Evolutionary conservation across 2,888 invertebrate genomes (phyloP), one percentile per base, ranked within the genome.

Genomic region (Harpalus rufipes): DNA sequence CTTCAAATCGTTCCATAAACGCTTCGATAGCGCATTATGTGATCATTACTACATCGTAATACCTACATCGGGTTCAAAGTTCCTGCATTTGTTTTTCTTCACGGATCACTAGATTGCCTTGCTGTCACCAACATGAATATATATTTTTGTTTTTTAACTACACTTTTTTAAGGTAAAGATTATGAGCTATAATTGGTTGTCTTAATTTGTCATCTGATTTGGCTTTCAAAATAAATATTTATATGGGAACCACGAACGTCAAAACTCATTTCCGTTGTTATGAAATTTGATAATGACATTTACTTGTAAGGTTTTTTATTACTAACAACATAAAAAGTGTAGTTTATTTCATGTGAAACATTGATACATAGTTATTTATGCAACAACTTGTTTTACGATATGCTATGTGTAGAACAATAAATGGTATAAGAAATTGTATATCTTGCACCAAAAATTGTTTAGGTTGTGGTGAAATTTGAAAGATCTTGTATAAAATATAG

Each of bases 1-100:
- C 58, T 78, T 78, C 58, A 78, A 78, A 78, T 58, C 78, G 78
- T 56, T 78, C 78, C 78, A 58, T 78, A 78, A 78, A 58, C 78
- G 78, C 21, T 78, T 6, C 32, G 78, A 78, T 78, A 25, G 78
- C 58, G 32, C 58, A 78, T 78, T 78, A 58, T 58, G 58, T 56
- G 78, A 56, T 56, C 78, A 78, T 78, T 78, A 78, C 76, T n/a
- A 78, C 25, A 78, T 51, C 21, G 44, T 74, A 74, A 74, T 78
- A 78, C 78, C 76, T 25, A 56, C 56, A 78, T 58, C 25, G 25
- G 16, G 72, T 74, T 74, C 72, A 74, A 74, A 74, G 44, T 78
- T 78, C 56, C 58, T 8, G 25, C 56, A 41, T 44, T 74, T 74
- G 72, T 74, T 74, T 44, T 44, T 68, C 18, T 44, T 32, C 39